Base-by-base conservation (phyloP, 1,140 invertebrate species). In the Drosophila busckii region DNA sequence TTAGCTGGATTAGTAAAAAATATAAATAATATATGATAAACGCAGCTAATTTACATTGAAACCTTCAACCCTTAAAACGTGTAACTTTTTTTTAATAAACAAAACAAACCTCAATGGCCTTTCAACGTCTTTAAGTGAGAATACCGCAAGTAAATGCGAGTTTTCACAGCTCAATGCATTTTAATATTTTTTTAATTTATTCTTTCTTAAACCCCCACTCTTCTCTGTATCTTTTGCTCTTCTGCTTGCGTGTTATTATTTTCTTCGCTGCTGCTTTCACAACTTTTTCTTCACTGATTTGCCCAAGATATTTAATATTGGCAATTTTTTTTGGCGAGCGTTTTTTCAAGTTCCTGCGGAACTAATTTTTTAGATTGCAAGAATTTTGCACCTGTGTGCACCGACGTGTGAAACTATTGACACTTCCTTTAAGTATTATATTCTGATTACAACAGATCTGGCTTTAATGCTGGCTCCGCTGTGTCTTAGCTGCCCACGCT, bases 401-500 rank as follows among this genome's bases (percentile, higher is more conserved):
- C 20, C 10, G 13, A 31, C 75, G 75, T 82, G 75, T 70, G 75
- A 82, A 82, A 55, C 41, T 67, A 32, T 19, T 20, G 10, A 23
- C 52, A 68, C 58, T 70, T 75, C 61, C 70, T 70, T 45, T 53
- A 13, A 35, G 10, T 35, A 20, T 52, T 37, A 2, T n/a, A 22
- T 6, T 25, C 2, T 17, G 5, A 16, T 29, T 25, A 8, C 37
- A 45, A 9, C 34, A 61, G 58, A 16, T 54, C 34, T 22, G 12
- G 16, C 8, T 8, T 3, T 17, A 45, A 80, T 23, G 94, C 89
- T 26, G 92, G 93, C 70, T 96, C 94, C 86, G 94, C 94, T 60
- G 94, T 90, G 55, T 94, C 90, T 66, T 93, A 89, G 53, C 95
- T 90, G 10, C 93, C 94, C 71, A 94, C 95, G 97, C 63, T 19